Conservation (phyloP, 2,113 vertebrate genomes). For the Pyrgilauda ruficollis region DNA sequence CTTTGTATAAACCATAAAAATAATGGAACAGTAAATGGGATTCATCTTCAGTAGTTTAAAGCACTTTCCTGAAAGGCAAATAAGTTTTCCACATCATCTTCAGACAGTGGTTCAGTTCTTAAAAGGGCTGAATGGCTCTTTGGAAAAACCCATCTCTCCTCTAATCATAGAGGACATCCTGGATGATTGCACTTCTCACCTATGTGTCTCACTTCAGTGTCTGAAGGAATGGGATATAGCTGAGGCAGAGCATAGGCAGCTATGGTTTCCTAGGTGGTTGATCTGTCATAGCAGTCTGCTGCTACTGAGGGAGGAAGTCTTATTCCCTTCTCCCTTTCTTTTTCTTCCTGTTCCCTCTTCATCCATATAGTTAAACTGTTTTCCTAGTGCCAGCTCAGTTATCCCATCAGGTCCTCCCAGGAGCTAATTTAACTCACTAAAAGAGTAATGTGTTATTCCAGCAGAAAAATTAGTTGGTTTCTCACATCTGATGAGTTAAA, state of each 20-base stretch:
- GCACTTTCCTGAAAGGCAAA: neutral
- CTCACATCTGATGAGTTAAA: neutral
- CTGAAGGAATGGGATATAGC: neutral
- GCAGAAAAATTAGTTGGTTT: neutral
- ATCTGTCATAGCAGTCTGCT: neutral
- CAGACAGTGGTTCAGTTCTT: neutral
- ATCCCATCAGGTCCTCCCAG: neutral
- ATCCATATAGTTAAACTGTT: neutral
- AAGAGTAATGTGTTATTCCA: neutral
- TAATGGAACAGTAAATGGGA: neutral
- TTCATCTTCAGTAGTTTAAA: neutral
- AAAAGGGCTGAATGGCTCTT: neutral
- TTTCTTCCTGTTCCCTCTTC: neutral
- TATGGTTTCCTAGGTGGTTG: rapidly evolving
- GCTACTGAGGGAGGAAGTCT: neutral
- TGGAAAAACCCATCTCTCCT: neutral
- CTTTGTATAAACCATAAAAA: neutral
- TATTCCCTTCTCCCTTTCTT: neutral
- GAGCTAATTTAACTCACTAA: neutral
- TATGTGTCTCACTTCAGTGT: neutral
- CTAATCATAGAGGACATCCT: neutral
- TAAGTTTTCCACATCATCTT: neutral
- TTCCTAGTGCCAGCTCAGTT: neutral
- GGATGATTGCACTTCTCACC: neutral
- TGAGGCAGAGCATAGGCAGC: neutral